A percentile compares a stretch with the other conserved stretches of the same genome.
Evolutionary conservation across 2,797 vertebrate species (phyloP).

Genomic region (Erpetoichthys calabaricus): DNA sequence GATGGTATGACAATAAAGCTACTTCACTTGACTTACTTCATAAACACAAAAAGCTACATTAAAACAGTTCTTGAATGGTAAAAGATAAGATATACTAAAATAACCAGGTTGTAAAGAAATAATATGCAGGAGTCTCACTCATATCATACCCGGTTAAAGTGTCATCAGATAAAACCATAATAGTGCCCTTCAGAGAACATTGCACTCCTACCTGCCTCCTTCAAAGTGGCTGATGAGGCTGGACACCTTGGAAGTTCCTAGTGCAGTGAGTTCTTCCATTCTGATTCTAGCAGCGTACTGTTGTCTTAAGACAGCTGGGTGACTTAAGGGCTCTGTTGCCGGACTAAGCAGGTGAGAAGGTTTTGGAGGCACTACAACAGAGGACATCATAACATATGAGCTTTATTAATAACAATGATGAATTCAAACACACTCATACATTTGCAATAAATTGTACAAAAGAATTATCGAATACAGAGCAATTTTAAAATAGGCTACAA

Average conservation of each 20-base stretch:
- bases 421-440: neutral
- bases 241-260: slow-evolving; percentile 53
- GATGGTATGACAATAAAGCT: too few species aligned
- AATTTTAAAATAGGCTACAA: too few species aligned
- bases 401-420: slow-evolving; percentile 7
- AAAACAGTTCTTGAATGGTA: too few species aligned
- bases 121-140: too few species aligned
- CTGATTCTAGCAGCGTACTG: slow-evolving; percentile 36
- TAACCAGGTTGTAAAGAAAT: too few species aligned
- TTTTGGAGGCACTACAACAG: slow-evolving; percentile 59
- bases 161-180: too few species aligned
- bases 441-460: too few species aligned
- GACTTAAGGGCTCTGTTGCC: slow-evolving; percentile 27
- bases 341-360: slow-evolving; percentile 47
- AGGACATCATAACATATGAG: slow-evolving; percentile 16
- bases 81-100: too few species aligned
- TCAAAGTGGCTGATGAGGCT: slow-evolving; percentile 63
- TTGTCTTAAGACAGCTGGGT: slow-evolving; percentile 39
- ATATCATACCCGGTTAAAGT: too few species aligned
- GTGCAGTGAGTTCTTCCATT: slow-evolving; percentile 53
- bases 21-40: too few species aligned
- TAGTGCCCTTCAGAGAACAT: neutral
- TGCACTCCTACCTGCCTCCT: slow-evolving; percentile 45
- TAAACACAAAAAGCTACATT: too few species aligned
- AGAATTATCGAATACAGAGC: too few species aligned